These are phyloP conservation scores for Drosophila pachea DNA, from an alignment of 1,140 invertebrate species.

Conservation along the genomic window DNA sequence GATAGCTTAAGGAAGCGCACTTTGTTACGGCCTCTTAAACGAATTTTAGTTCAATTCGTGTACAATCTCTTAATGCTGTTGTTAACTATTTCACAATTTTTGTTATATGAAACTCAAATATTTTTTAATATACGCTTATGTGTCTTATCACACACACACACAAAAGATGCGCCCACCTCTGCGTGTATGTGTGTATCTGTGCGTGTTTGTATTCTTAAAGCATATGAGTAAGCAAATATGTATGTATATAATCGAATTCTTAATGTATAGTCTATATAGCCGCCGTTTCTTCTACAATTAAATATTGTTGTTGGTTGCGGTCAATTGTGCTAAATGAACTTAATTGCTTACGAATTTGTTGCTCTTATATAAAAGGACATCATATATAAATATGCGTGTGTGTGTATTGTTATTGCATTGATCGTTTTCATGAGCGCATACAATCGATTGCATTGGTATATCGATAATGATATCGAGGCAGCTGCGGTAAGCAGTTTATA, in stretches of 20 bases:
- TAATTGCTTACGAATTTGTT: conserved; percentile 44
- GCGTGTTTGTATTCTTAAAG: conserved; percentile 22
- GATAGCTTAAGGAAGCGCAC: conserved; percentile 58
- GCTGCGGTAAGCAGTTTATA: conserved; percentile 20
- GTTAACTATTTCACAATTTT: conserved; percentile 67
- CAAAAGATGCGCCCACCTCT: not conserved
- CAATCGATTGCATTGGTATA: conserved; percentile 16
- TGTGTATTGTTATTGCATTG: conserved; percentile 5
- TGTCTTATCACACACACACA: conserved; percentile 6
- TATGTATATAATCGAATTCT: conserved; percentile 16
- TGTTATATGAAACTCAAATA: conserved; percentile 23
- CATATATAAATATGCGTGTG: conserved; percentile 7
- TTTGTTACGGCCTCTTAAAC: conserved; percentile 54
- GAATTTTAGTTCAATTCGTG: conserved; percentile 15
- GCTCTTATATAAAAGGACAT: conserved; percentile 40
- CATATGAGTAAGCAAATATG: conserved; percentile 40
- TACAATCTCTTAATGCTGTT: conserved; percentile 41
- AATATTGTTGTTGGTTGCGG: conserved; percentile 8
- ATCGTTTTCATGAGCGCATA: conserved; percentile 3
- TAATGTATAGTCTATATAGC: conserved; percentile 14
- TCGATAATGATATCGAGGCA: conserved; percentile 12
- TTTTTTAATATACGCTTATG: conserved; percentile 6
- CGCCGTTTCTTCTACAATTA: conserved; percentile 5
- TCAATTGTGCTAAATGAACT: conserved; percentile 66
- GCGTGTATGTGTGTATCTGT: not conserved